Base-by-base conservation (phyloP, 1,140 invertebrate species). In the Drosophila santomea region DNA sequence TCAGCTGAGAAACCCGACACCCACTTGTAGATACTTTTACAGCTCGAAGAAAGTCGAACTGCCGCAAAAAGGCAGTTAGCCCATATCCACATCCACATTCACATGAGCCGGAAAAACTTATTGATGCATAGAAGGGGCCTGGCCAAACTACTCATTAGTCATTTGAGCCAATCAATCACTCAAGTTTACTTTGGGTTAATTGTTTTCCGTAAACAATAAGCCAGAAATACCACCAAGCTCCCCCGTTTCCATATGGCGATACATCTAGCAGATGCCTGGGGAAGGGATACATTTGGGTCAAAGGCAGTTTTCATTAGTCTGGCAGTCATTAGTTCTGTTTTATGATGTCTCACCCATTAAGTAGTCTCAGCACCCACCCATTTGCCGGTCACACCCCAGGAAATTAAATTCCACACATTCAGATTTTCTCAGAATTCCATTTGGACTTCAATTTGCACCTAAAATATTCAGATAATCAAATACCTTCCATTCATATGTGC, bases 271-370 rank as follows among this genome's bases (percentile, higher is more conserved):
- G 44, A 74, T 64, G 71, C 36, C 17, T 8, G 36, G 0, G 23
- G 20, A 69, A 48, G 10, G 67, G 38, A 50, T 56, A 55, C 23
- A 50, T 69, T 38, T 71, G 44, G 51, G 58, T 63, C 61, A 48
- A 48, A 67, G 72, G 81, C 74, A 73, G 67, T 72, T 64, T 84
- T 64, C 79, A 85, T 88, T 88, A 82, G 74, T 82, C 75, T 75
- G 83, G 43, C 77, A 88, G 83, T 83, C 82, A 86, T 86, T 86
- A 88, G 66, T 43, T 60, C 12, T 48, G 36, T 68, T 71, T 71
- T 69, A 61, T 57, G 76, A 55, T 57, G 43, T 62, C 72, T 62
- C 44, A 67, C 55, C 51, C 78, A 77, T 86, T 88, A 81, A 86
- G 77, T 74, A 82, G 74, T 82, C 25, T 5, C 48, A 51, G 8